phyloP scores from a whole-genome alignment of 2,888 invertebrate species.

The Amphipyra tragopoginis region DNA sequence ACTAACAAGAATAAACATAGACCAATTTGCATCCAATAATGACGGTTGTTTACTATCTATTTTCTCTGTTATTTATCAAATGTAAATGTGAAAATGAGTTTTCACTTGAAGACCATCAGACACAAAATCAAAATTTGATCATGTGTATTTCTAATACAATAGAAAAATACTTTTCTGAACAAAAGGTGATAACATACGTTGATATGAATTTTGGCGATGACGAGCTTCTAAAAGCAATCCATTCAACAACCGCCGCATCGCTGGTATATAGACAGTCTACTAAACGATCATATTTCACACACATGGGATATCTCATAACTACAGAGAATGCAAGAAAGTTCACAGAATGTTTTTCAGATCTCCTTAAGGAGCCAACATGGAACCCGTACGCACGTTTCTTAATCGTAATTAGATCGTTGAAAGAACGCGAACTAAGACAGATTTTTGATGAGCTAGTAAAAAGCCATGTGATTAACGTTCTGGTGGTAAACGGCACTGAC shows the following conservation, averaged over 20 bases:
- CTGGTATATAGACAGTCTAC: constrained; percentile 15
- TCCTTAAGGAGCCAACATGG: constrained; percentile 65
- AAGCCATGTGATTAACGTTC: constrained; percentile 63
- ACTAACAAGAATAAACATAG: not conserved
- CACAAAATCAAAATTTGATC: constrained; percentile 3
- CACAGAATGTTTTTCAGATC: constrained; percentile 35
- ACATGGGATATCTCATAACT: constrained; percentile 64
- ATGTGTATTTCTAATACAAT: constrained; percentile 48
- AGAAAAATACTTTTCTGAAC: constrained; percentile 45
- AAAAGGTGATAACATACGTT: constrained; percentile 43
- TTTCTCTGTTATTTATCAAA: constrained; percentile 10
- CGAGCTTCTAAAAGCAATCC: constrained; percentile 45
- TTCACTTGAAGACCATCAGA: not conserved
- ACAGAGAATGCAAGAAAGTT: constrained; percentile 53
- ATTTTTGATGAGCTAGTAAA: constrained; percentile 69
- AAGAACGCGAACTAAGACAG: constrained; percentile 36
- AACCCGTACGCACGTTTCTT: constrained; percentile 67
- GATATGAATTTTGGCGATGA: constrained; percentile 36
- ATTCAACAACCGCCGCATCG: constrained; percentile 26
- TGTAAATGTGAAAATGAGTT: constrained; percentile 9
- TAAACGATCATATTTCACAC: constrained; percentile 9
- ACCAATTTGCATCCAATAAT: constrained; percentile 29
- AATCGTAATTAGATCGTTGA: constrained; percentile 61
- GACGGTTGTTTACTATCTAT: constrained; percentile 39
- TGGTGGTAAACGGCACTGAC: constrained; percentile 64